Evolutionary conservation across 2,888 invertebrate genomes (phyloP).

Genomic region (Cylloceria caligata): DNA sequence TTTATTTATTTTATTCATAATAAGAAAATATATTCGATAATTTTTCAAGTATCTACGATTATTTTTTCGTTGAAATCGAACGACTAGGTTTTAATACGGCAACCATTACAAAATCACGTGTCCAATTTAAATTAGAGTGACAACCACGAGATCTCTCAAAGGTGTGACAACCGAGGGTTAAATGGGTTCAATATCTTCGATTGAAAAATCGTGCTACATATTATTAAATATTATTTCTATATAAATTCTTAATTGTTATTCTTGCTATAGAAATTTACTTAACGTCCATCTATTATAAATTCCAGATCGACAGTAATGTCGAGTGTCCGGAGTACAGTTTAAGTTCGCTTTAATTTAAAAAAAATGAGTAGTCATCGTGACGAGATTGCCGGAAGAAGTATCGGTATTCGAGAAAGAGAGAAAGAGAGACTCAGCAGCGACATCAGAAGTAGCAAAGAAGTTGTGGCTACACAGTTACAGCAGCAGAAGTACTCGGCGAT

Average conservation of each 20-base stretch:
- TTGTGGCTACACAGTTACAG: constrained; percentile 16
- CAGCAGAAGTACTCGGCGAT: constrained; percentile 34
- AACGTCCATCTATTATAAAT: not conserved
- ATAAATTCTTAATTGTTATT: not conserved
- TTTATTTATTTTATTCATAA: no score
- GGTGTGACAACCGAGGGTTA: no score
- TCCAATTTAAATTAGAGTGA: no score
- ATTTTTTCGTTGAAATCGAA: no score
- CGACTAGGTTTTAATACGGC: no score
- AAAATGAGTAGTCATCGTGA: constrained; percentile 41
- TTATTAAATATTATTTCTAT: not conserved
- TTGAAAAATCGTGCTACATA: no score
- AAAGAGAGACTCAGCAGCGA: constrained; percentile 51
- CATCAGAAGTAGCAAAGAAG: constrained; percentile 56
- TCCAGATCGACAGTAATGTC: not conserved
- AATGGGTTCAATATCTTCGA: no score
- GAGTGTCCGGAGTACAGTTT: constrained; percentile 2
- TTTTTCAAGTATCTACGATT: no score
- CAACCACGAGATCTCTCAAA: no score
- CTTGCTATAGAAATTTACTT: not conserved
- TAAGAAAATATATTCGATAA: no score
- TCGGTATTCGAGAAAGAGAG: constrained; percentile 26
- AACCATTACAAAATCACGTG: no score
- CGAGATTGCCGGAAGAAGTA: constrained; percentile 58
- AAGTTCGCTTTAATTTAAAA: constrained; percentile 32